phyloP scores from a whole-genome alignment of 1,140 invertebrate genomes.

The Cephus cinctus region DNA sequence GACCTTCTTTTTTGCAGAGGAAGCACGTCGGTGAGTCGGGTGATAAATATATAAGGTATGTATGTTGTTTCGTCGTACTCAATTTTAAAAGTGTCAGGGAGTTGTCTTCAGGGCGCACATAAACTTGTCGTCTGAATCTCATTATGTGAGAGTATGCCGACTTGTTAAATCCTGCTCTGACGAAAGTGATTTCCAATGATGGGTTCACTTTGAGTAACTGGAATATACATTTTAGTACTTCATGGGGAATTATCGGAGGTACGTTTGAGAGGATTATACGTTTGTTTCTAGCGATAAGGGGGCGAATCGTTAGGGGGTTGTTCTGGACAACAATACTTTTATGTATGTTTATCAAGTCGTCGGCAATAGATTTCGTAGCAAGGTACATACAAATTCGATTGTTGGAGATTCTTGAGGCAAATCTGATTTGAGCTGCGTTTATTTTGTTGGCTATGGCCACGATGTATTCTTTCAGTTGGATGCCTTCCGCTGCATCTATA shows the following conservation, averaged over 20 bases:
- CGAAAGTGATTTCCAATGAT: background rate
- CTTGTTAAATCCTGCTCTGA: conserved; percentile 9
- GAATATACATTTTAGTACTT: background rate
- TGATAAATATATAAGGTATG: conserved; percentile 4
- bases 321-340: background rate
- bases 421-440: conserved; percentile 1
- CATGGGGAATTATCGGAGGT: conserved; percentile 4
- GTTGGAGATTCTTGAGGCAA: conserved; percentile 8
- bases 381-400: conserved; percentile 14
- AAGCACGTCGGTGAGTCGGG: conserved; percentile 1
- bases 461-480: conserved; percentile 2
- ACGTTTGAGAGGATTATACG: conserved; percentile 14
- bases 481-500: conserved; percentile 1
- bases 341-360: conserved; percentile 2
- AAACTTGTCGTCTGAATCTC: conserved; percentile 8
- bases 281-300: conserved; percentile 5
- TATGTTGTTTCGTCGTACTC: conserved; percentile 5
- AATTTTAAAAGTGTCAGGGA: conserved; percentile 1
- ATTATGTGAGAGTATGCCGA: conserved; percentile 5
- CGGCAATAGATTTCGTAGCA: conserved; percentile 6
- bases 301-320: background rate
- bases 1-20: conserved; percentile 10
- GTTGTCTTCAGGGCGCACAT: conserved; percentile 7
- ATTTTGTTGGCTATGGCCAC: conserved; percentile 4
- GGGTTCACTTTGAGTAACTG: background rate